Conservation (phyloP, 2,888 invertebrate species). For the Cerastis leucographa region DNA sequence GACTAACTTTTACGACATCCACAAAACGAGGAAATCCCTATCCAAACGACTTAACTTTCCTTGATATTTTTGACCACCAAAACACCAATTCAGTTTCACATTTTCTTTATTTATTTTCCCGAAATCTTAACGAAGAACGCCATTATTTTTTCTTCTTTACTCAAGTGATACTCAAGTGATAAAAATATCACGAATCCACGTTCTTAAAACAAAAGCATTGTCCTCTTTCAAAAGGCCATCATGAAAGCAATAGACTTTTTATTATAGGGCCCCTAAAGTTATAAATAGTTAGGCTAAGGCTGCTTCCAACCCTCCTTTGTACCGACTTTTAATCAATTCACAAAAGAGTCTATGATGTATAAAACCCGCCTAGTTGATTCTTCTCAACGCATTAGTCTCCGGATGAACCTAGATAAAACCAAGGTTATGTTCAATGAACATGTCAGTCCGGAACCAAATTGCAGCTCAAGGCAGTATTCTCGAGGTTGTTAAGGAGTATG, state of each 20-base stretch:
- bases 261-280: constrained; percentile 40
- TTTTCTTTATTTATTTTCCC: background rate
- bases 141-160: background rate
- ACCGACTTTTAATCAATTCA: constrained; percentile 56
- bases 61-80: background rate
- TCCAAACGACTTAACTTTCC: background rate
- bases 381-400: too few relatives aligned
- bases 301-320: constrained; percentile 42
- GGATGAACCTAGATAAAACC: too few relatives aligned
- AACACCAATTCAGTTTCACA: background rate
- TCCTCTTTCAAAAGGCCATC: constrained; percentile 8
- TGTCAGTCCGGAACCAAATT: too few relatives aligned
- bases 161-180: background rate
- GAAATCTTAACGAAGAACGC: background rate
- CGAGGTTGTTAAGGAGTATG: too few relatives aligned
- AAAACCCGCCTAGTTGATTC: too few relatives aligned
- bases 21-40: background rate
- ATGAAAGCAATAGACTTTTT: constrained; percentile 41
- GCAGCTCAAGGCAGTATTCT: too few relatives aligned
- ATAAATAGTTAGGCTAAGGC: constrained; percentile 46
- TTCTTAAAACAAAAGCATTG: constrained; percentile 31
- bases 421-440: too few relatives aligned
- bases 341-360: constrained; percentile 21
- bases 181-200: constrained; percentile 9
- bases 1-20: background rate